phyloP scores from a whole-genome alignment of 2,113 vertebrate genomes.

The Empidonax traillii region DNA sequence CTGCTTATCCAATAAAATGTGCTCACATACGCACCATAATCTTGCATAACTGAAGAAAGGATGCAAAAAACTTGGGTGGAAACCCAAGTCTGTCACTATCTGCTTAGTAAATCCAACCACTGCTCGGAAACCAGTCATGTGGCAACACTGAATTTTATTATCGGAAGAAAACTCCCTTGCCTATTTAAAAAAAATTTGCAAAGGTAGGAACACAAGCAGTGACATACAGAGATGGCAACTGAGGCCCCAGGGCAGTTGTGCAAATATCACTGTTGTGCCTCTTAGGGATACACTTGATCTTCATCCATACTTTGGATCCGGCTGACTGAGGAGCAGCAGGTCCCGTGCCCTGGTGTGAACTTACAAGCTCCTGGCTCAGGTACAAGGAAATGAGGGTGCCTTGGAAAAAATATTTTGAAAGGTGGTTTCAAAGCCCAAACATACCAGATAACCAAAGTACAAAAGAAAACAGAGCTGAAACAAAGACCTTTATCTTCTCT shows the following conservation, averaged over 20 bases:
- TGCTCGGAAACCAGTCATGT: neutral
- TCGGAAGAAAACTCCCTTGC: neutral
- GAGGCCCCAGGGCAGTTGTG: neutral
- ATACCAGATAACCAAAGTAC: neutral
- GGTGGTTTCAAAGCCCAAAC: neutral
- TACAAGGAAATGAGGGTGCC: neutral
- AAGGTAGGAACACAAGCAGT: neutral
- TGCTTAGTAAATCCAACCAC: neutral
- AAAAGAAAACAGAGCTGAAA: neutral
- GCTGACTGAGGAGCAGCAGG: neutral
- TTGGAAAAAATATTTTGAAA: neutral
- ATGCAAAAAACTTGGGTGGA: neutral
- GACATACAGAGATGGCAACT: neutral
- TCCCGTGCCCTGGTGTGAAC: too few relatives aligned
- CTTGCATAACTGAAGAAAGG: neutral
- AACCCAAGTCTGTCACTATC: neutral
- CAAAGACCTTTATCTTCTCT: neutral
- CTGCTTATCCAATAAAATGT: neutral
- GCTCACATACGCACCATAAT: neutral
- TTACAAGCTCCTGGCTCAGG: fast-evolving
- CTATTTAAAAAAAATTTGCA: neutral
- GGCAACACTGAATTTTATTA: neutral
- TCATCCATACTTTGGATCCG: neutral
- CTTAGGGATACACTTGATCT: neutral
- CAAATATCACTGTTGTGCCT: neutral